Base-by-base conservation (phyloP, 2,113 vertebrate genomes). In the Sinocyclocheilus anophthalmus region DNA sequence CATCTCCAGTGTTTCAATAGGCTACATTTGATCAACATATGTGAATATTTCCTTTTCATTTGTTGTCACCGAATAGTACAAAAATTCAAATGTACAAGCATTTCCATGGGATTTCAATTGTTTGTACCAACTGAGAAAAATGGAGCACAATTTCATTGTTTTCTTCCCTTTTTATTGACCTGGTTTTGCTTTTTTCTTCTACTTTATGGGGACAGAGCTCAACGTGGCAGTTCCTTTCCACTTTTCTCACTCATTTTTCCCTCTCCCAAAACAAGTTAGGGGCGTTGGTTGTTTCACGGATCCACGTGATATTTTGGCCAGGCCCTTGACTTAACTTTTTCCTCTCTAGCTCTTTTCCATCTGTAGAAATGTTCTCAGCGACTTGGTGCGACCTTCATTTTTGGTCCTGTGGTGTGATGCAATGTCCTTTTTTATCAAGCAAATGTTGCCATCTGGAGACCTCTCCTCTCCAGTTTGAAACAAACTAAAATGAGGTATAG, bases 151-250 rank as follows among this genome's bases (percentile, higher is more conserved):
- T 84, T 77, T 72, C 39, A 45, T n/a, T 22, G 6, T 83, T 83
- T 81, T 22, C 33, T 76, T 45, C 26, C 26, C 5, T 16, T 80
- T 80, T 76, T 59, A 55, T 30, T 50, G 50, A 53, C 81, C 53
- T 57, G 30, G 22, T 84, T 86, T 83, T 55, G 50, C 48, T 78
- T 76, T 73, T 45, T 50, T 67, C 70, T 87, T 79, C 39, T 75
- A 20, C 45, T 78, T 70, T 73, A 80, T 87, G 61, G 39, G 61
- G 77, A 87, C 50, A 55, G 80, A 70, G 75, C 81, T 88, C 88
- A 90, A 92, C 89, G 89, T 92, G 92, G 90, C 92, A 92, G 61
- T 87, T 59, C 90, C 30, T 89, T 91, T 78, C 86, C 83, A 77
- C 63, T 59, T 73, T 82, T 91, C 88, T 86, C 85, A 63, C 75